A percentile compares a stretch with the other conserved stretches of the same genome.
Conservation (phyloP, 2,113 vertebrate species). For the Sorex fumeus region DNA sequence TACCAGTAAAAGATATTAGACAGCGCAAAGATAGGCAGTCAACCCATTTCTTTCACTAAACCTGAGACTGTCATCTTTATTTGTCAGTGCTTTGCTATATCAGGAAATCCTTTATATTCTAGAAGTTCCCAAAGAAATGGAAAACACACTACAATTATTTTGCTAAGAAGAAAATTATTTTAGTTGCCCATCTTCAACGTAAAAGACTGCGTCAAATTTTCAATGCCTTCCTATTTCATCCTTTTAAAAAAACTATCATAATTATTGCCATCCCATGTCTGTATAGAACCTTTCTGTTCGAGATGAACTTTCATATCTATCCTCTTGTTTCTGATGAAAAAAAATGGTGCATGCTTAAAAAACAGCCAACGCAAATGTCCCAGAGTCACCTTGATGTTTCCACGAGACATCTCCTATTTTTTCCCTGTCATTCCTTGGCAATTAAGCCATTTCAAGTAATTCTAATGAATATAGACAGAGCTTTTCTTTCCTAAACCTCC, state of each 20-base stretch:
- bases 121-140: not conserved
- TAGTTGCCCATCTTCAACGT: not conserved
- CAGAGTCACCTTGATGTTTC: not conserved
- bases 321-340: not conserved
- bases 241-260: not conserved
- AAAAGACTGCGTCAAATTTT: not conserved
- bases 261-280: too few species aligned
- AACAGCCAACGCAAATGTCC: not conserved
- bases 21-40: not conserved
- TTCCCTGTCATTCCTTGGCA: not conserved
- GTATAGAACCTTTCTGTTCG: not conserved
- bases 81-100: not conserved
- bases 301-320: not conserved
- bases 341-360: not conserved
- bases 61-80: slow-evolving; percentile 18
- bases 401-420: not conserved
- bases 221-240: not conserved
- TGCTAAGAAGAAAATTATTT: slow-evolving; percentile 4
- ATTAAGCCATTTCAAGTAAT: not conserved
- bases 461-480: not conserved
- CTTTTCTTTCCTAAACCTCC: not conserved
- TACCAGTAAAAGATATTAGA: slow-evolving; percentile 35
- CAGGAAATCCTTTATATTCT: not conserved
- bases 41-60: not conserved
- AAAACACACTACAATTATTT: slow-evolving; percentile 7